phyloP scores from a whole-genome alignment of 2,888 invertebrate genomes.

The Drosophila diplacantha region DNA sequence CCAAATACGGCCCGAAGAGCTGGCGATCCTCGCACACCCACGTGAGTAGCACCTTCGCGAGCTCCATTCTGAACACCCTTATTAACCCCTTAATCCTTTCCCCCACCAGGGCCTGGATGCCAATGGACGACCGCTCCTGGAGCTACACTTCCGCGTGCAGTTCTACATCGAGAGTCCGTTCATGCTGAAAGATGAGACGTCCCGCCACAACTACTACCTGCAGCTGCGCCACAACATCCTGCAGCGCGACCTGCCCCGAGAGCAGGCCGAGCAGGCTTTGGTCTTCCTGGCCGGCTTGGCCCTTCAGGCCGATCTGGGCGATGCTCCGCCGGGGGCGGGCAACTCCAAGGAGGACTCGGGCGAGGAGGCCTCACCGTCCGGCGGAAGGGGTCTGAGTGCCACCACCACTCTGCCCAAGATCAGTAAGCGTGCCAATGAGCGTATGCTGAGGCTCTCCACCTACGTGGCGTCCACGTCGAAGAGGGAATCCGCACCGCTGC shows the following conservation, averaged over 20 bases:
- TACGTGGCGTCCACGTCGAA: conserved; percentile 61
- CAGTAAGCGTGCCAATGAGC: conserved; percentile 70
- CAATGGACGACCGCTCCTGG: conserved; percentile 92
- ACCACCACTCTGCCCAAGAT: conserved; percentile 75
- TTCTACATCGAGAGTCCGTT: conserved; percentile 96
- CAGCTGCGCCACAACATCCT: conserved; percentile 94
- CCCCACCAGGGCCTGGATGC: conserved; percentile 87
- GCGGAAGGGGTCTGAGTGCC: conserved; percentile 23
- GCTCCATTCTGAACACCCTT: neutral
- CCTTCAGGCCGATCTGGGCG: conserved; percentile 94
- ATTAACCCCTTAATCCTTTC: neutral
- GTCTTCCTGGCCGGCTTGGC: conserved; percentile 92
- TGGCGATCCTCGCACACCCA: conserved; percentile 96
- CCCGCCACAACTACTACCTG: conserved; percentile 95
- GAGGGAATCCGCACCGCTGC: conserved; percentile 19
- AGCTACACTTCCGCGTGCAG: conserved; percentile 93
- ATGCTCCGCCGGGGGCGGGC: conserved; percentile 80
- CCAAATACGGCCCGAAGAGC: conserved; percentile 97
- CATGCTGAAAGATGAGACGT: conserved; percentile 92
- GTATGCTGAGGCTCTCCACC: conserved; percentile 69
- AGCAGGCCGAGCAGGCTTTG: conserved; percentile 81
- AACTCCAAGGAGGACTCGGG: conserved; percentile 64
- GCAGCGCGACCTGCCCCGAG: conserved; percentile 81
- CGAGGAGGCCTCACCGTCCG: conserved; percentile 45
- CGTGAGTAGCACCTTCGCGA: conserved; percentile 80